Conservation (phyloP, 2,888 invertebrate genomes). For the Epistrophe eligans region DNA sequence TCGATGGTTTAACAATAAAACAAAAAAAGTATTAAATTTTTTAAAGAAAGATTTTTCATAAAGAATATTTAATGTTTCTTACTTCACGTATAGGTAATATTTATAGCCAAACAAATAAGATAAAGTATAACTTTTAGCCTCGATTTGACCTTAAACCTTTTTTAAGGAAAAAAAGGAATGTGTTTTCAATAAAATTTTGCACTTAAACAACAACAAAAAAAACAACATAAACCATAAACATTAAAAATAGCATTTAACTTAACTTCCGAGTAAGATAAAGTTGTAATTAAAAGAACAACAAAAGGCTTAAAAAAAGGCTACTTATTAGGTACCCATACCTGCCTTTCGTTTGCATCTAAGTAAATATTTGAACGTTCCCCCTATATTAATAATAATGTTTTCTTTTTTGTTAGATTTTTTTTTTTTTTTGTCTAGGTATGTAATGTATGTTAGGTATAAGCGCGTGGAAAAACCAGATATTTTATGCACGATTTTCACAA, state of each 20-base stretch:
- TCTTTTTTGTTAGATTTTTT: not conserved
- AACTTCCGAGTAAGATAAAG: conserved; percentile 64
- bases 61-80: not conserved
- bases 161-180: not conserved
- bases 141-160: conserved; percentile 44
- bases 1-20: no score
- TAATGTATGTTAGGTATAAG: not conserved
- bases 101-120: not conserved
- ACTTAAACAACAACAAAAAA: conserved; percentile 6
- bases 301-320: not conserved
- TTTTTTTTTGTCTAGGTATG: not conserved
- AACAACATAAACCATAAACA: conserved; percentile 32
- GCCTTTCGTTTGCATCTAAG: conserved; percentile 29
- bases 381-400: no score
- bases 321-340: not conserved
- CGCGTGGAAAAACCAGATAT: conserved; percentile 40
- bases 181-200: conserved; percentile 44
- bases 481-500: conserved; percentile 57
- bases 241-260: conserved; percentile 50
- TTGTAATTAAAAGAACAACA: conserved; percentile 12
- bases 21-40: not conserved
- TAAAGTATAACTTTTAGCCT: not conserved
- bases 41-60: not conserved
- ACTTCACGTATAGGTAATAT: not conserved
- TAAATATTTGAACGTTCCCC: conserved; percentile 21